phyloP scores from a whole-genome alignment of 1,140 invertebrate genomes.

The Globodera ellingtonae region DNA sequence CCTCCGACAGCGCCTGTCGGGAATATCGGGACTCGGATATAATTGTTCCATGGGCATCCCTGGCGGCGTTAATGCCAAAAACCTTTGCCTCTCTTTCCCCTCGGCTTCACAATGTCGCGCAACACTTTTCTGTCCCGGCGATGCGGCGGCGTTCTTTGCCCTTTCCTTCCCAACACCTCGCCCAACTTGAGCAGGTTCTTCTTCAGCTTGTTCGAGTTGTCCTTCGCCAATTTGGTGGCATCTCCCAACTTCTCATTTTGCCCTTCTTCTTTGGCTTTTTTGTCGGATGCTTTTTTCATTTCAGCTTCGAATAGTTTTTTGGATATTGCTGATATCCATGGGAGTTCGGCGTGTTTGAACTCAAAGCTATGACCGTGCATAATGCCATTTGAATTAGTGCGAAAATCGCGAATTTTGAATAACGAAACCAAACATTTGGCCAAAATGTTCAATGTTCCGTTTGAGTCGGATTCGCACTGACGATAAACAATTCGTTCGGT shows the following conservation, averaged over 20 bases:
- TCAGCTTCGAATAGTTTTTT: neutral
- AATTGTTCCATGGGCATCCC: neutral
- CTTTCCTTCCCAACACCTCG: neutral
- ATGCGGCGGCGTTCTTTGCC: neutral
- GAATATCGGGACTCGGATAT: too few relatives aligned
- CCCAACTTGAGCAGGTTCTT: neutral
- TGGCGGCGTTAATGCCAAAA: neutral
- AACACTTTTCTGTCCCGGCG: neutral
- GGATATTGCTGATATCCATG: slow-evolving; percentile 4
- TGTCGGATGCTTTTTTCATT: neutral
- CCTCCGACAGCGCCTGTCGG: too few relatives aligned
- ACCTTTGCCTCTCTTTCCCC: neutral
- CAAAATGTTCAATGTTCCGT: slow-evolving; percentile 23
- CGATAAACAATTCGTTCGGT: slow-evolving; percentile 26
- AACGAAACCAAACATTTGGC: slow-evolving; percentile 35
- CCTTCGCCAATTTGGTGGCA: neutral
- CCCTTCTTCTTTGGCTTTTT: neutral
- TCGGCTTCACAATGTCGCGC: neutral
- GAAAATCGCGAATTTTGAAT: slow-evolving; percentile 27
- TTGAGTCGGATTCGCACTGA: slow-evolving; percentile 26
- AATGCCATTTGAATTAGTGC: slow-evolving; percentile 9
- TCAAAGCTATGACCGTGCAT: neutral
- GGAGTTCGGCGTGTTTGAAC: neutral
- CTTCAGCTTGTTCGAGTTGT: neutral
- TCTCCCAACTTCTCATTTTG: neutral